Evolutionary conservation across 2,797 vertebrate species (phyloP).

Genomic region (Ptychadena robeensis): DNA sequence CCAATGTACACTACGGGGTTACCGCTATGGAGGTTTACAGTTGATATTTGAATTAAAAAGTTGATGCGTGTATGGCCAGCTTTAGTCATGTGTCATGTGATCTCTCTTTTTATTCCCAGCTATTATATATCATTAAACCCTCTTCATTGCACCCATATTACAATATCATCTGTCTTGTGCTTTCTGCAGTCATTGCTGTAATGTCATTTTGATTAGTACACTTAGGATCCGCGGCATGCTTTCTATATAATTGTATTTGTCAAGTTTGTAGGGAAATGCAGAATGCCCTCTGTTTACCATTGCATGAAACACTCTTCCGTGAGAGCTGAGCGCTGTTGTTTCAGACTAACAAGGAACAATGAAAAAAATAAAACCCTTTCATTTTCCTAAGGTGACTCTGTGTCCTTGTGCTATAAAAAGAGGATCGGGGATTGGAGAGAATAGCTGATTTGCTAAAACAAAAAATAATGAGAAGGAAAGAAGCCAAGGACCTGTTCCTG

Average conservation of each 20-base stretch:
- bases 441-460: neutral
- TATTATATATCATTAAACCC: neutral
- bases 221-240: neutral
- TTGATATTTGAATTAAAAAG: too few relatives aligned
- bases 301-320: neutral
- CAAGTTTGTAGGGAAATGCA: neutral
- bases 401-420: conserved; percentile 10
- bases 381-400: conserved; percentile 2
- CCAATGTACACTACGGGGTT: too few relatives aligned
- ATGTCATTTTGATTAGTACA: neutral
- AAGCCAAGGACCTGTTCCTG: neutral
- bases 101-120: neutral
- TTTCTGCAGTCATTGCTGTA: neutral
- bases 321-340: neutral
- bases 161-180: neutral
- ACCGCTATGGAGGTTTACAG: too few relatives aligned
- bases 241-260: neutral
- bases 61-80: too few relatives aligned
- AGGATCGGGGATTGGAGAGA: neutral
- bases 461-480: neutral
- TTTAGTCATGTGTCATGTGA: neutral
- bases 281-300: neutral
- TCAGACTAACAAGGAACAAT: neutral
- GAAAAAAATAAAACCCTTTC: neutral
- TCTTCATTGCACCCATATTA: neutral